These are phyloP conservation scores for Coenonympha arcania DNA, from an alignment of 2,888 invertebrate genomes.

Conservation along the genomic window DNA sequence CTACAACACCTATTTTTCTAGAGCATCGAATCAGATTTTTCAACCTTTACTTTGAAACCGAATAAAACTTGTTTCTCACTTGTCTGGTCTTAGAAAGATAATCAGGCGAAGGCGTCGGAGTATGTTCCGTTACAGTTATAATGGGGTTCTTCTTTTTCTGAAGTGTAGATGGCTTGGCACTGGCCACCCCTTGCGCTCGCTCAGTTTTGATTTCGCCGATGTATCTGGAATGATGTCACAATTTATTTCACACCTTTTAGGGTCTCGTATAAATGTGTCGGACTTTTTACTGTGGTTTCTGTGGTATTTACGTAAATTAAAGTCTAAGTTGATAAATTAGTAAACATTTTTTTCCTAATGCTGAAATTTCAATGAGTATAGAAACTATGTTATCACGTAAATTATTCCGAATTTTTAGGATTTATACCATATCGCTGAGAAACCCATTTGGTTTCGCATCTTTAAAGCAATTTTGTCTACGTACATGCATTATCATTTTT, in stretches of 20 bases:
- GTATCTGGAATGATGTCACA: slow-evolving; percentile 66
- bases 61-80: slow-evolving; percentile 32
- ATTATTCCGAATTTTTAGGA: too few relatives aligned
- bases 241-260: not conserved
- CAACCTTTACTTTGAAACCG: too few relatives aligned
- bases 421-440: too few relatives aligned
- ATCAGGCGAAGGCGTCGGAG: slow-evolving; percentile 92
- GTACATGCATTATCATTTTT: not conserved
- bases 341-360: too few relatives aligned
- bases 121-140: slow-evolving; percentile 97
- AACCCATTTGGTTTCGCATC: not conserved
- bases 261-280: too few relatives aligned
- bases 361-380: too few relatives aligned
- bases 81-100: slow-evolving; percentile 81
- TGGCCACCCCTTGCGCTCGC: slow-evolving; percentile 70
- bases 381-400: too few relatives aligned
- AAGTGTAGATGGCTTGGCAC: slow-evolving; percentile 59
- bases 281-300: too few relatives aligned
- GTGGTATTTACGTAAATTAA: too few relatives aligned
- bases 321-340: too few relatives aligned
- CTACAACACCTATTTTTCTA: too few relatives aligned
- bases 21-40: too few relatives aligned
- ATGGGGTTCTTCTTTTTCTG: slow-evolving; percentile 91
- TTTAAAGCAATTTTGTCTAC: not conserved
- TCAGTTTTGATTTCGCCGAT: slow-evolving; percentile 81